A percentile compares a stretch with the other conserved stretches of the same genome.
Conservation (phyloP, 2,888 invertebrate species). For the Listrodromus nycthemerus region DNA sequence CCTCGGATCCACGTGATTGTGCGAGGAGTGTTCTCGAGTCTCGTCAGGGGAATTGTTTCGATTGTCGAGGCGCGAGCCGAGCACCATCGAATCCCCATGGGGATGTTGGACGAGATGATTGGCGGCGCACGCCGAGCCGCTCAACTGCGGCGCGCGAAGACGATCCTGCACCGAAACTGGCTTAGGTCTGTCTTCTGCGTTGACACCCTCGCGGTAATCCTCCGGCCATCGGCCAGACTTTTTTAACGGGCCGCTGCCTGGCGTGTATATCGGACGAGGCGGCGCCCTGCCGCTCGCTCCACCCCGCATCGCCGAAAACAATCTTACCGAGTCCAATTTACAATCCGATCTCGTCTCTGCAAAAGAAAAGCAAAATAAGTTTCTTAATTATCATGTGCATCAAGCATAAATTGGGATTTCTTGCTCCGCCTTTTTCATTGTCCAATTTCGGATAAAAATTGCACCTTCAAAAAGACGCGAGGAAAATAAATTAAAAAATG, state of each 20-base stretch:
- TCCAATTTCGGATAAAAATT: no score
- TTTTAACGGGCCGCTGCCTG: conserved; percentile 91
- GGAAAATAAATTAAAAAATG: background rate
- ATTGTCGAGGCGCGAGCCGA: conserved; percentile 39
- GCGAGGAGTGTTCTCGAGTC: conserved; percentile 71
- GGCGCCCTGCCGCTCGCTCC: conserved; percentile 88
- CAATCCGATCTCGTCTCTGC: conserved; percentile 71
- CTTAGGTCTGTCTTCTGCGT: conserved; percentile 76
- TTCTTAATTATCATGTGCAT: no score
- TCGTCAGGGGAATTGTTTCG: conserved; percentile 78
- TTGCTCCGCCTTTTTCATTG: no score
- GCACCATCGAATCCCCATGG: background rate
- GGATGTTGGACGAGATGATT: background rate
- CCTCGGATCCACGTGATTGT: conserved; percentile 74
- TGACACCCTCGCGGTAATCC: conserved; percentile 84
- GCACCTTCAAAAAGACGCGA: no score
- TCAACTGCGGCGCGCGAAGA: conserved; percentile 76
- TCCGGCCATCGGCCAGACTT: conserved; percentile 88
- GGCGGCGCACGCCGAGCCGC: conserved; percentile 73
- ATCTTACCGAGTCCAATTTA: conserved; percentile 79
- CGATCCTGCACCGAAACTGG: conserved; percentile 79
- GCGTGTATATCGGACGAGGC: conserved; percentile 90
- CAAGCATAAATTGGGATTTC: no score
- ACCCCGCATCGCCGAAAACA: conserved; percentile 85
- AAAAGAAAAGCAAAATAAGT: conserved; percentile 23